Evolutionary conservation across 64 coral and sea anemone genomes (phyloP).

Genomic region (Actinia tenebrosa): DNA sequence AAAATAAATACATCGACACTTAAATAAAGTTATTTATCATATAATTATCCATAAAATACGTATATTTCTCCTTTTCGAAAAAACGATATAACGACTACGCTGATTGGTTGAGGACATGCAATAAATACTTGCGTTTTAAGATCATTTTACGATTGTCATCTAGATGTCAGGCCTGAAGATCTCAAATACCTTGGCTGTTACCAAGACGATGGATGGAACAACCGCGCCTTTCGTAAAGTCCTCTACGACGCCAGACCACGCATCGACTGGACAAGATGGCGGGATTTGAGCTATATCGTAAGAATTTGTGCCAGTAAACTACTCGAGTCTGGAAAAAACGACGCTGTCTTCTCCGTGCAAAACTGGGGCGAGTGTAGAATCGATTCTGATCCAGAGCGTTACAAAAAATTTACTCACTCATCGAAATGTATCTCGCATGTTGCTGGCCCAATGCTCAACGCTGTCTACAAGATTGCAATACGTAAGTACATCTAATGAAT

Average conservation of each 20-base stretch:
- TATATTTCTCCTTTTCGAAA: too few species aligned
- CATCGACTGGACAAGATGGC: background rate
- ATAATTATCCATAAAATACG: too few species aligned
- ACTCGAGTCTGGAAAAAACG: background rate
- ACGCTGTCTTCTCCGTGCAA: background rate
- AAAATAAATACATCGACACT: too few species aligned
- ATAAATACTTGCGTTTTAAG: background rate
- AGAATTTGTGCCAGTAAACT: background rate
- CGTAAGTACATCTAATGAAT: too few species aligned
- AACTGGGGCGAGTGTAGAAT: background rate
- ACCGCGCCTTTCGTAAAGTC: background rate
- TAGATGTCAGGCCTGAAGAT: background rate
- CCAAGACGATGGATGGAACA: background rate
- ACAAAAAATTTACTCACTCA: background rate
- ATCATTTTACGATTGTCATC: background rate
- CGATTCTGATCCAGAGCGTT: background rate
- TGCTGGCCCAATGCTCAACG: background rate
- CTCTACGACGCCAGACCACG: background rate
- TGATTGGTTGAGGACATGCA: too few species aligned
- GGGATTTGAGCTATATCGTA: background rate
- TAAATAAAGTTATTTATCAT: too few species aligned
- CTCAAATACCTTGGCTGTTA: background rate
- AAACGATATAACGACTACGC: too few species aligned
- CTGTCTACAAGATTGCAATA: background rate
- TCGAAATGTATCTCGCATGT: background rate